Evolutionary conservation across 2,113 vertebrate genomes (phyloP).

Genomic region (Gopherus flavomarginatus): DNA sequence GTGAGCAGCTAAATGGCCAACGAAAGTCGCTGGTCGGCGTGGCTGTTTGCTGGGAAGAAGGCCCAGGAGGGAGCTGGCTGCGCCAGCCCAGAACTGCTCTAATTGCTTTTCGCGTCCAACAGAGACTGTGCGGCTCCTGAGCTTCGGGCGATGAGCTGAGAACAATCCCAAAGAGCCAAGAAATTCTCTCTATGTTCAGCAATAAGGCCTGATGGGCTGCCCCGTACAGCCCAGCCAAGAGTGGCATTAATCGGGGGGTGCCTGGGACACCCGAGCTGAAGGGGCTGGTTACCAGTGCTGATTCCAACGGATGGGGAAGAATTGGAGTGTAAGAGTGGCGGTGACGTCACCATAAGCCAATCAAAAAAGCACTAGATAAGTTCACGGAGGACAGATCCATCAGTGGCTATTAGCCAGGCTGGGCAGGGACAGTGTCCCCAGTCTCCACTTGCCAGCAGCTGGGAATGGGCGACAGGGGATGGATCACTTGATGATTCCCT

Average conservation of each 20-base stretch:
- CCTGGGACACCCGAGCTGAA: not conserved
- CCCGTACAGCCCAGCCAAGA: not conserved
- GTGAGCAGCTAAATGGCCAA: not conserved
- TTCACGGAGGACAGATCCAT: too few relatives aligned
- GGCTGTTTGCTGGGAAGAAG: too few relatives aligned
- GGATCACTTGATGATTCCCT: too few relatives aligned
- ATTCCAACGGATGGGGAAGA: not conserved
- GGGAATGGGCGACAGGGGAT: too few relatives aligned
- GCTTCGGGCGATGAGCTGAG: not conserved
- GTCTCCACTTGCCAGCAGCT: too few relatives aligned
- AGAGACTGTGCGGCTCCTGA: not conserved
- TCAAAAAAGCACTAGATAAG: too few relatives aligned
- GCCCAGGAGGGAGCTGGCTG: too few relatives aligned
- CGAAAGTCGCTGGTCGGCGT: not conserved
- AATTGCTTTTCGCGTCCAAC: not conserved
- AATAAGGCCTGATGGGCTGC: not conserved
- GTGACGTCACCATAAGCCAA: not conserved
- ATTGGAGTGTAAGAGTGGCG: not conserved
- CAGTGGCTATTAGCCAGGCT: too few relatives aligned
- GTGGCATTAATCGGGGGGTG: not conserved
- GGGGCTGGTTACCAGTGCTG: not conserved
- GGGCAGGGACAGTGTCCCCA: too few relatives aligned
- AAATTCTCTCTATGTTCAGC: not conserved
- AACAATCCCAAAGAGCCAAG: not conserved
- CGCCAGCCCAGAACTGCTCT: not conserved